Base-by-base conservation (phyloP, 2,888 invertebrate genomes). In the Acleris laterana region DNA sequence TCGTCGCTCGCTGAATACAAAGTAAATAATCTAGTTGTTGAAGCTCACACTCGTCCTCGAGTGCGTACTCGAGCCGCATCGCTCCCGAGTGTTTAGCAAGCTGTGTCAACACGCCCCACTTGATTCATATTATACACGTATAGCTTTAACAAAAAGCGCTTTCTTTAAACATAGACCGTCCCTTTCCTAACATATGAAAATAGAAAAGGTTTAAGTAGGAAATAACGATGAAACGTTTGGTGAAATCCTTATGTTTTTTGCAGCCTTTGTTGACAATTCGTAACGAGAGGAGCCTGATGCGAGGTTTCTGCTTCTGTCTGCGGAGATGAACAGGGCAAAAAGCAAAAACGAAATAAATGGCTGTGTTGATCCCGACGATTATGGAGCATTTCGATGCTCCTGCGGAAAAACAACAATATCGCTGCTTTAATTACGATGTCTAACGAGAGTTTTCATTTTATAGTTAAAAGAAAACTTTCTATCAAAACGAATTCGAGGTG, bases 11-110 rank as follows among this genome's bases (percentile, higher is more conserved):
- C 81, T 83, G 85, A 85, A 87, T 85, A 83, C 82, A 82, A 83
- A 82, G 84, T 87, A 90, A 90, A 90, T 85, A 88, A 81, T 88
- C 85, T 88, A 75, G 76, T 80, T 75, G 78, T 79, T 83, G 78
- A 80, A 82, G 85, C 81, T 83, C 79, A 83, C 85, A 84, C 87
- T 88, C 82, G 81, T 83, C 77, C 76, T 82, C 73, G 70, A 87
- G 84, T 72, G 76, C 74, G 75, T 76, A 77, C 81, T 83, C 75
- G 63, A 80, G 74, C 68, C 74, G 77, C 84, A 77, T 80, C 81
- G 76, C 83, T 75, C 79, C 72, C 72, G 77, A 85, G 84, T 88
- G 87, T 88, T 88, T 86, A 88, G 84, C 81, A 79, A 81, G 80
- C 82, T 83, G 82, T 81, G 84, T 82, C 88, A 89, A 90, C 85